Percentiles rank a stretch among this genome's conserved stretches.
These are phyloP conservation scores for Puffinus mauretanicus DNA, from an alignment of 2,113 vertebrate genomes.

Conservation along the genomic window DNA sequence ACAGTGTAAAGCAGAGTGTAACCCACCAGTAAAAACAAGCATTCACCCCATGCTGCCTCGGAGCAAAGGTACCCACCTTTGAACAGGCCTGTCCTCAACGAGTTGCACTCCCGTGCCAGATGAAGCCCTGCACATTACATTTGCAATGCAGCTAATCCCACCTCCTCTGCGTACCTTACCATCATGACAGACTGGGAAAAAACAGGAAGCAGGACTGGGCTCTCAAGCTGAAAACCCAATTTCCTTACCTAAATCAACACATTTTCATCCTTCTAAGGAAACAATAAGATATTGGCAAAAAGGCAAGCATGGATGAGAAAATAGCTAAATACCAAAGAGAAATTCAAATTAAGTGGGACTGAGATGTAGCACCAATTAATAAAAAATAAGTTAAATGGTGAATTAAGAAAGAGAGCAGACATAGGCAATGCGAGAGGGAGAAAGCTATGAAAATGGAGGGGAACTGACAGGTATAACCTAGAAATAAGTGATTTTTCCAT, in stretches of 20 bases:
- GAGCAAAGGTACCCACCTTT: background rate
- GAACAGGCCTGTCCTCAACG: background rate
- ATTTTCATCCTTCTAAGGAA: background rate
- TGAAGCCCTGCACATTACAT: background rate
- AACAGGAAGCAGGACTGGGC: background rate
- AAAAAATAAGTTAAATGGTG: background rate
- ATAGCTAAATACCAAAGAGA: background rate
- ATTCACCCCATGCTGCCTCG: fast-evolving
- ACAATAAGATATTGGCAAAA: background rate
- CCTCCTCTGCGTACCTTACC: background rate
- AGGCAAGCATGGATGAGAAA: background rate
- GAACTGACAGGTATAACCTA: background rate
- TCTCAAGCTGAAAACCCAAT: background rate
- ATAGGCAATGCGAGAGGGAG: background rate
- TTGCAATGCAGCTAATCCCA: fast-evolving
- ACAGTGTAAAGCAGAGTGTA: background rate
- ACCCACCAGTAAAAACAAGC: background rate
- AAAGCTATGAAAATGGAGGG: background rate
- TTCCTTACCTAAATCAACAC: background rate
- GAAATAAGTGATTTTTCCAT: background rate
- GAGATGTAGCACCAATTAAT: background rate
- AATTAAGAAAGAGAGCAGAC: background rate
- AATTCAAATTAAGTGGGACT: background rate
- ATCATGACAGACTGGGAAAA: background rate
- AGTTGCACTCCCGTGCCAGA: background rate